Base-by-base conservation (phyloP, 2,113 vertebrate species). In the Carollia perspicillata region DNA sequence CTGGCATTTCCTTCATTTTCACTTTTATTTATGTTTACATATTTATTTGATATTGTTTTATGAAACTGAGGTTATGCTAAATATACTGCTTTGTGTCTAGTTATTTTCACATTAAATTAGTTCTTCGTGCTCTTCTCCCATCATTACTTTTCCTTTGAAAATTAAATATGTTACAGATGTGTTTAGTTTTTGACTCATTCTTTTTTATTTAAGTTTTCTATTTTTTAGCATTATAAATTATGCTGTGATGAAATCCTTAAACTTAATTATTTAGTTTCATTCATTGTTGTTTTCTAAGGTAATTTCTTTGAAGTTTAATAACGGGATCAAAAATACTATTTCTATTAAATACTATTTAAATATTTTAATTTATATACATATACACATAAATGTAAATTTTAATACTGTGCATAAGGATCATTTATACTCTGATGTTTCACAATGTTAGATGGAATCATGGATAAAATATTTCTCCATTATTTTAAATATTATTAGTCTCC, bases 401-500 rank as follows among this genome's bases (percentile, higher is more conserved):
- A 93, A 83, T 44, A 63, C 35, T 77, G 8, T 71, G 23, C 80
- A 0, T 13, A 93, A 92, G 22, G 16, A 55, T 84, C 26, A 79
- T 55, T 95, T 79, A 89, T 87, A 65, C 89, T 44, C 44, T 85
- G 26, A 66, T 55, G 63, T 17, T 40, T 40, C 26, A 30, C 85
- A 60, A 74, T 35, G 37, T 58, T 78, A 88, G 51, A 86, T 40
- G 47, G 26, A 85, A 74, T 92, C 42, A n/a, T 58, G 72, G 55
- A 16, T 95, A 33, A 94, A 95, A 79, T 87, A 89, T 47, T 79
- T 83, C 28, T 84, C 95, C 35, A 84, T 93, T 87, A 44, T 55
- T 17, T 71, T 93, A 89, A 95, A 96, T 84, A 89, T 88, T 95
- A 95, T 90, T 93, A 95, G 92, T 33, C 2, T 69, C 26, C 13